Evolutionary conservation across 1,140 invertebrate genomes (phyloP), one percentile per base, ranked within the genome.

Genomic region (Listronotus bonariensis): DNA sequence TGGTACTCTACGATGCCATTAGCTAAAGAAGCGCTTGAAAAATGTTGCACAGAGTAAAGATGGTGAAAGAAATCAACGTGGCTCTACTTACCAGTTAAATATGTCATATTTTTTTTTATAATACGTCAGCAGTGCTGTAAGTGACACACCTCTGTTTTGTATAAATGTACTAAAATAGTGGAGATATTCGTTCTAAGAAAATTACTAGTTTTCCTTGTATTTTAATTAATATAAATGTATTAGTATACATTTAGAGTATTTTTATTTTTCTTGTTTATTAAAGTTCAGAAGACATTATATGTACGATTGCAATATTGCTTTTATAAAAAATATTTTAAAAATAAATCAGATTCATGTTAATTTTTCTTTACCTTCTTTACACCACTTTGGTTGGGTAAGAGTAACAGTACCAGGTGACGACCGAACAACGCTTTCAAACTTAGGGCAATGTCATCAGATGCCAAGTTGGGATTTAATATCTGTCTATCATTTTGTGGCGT

Each of bases 1-100:
- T 97, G 95, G 95, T 97, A 96, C 79, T 95, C 92, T 41, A 94
- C 92, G 42, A 88, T 90, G 77, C 84, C 92, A 14, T 83, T 96
- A 12, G 14, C 84, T 86, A 67, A 89, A 65, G 72, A 93, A 72
- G 86, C 89, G n/a, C 85, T 96, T 67, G 85, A 89, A 59, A 95
- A 81, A 96, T 96, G 92, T 82, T 97, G 58, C 88, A 95, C 79
- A 85, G 94, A 68, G 88, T 96, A 65, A 92, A 91, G 82, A 92
- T 92, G 89, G 90, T 92, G 60, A 92, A 92, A 82, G 91, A 93
- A 83, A 92, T 91, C 65, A 92, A 92, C 73, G 87, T 91, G 60
- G 89, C 89, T 58, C 80, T 91, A 70, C 81, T 91, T 70, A 89
- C 87, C 62, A 90, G 87, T 84, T 91, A 90, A 88, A 80, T 14